phyloP scores from a whole-genome alignment of 2,888 invertebrate genomes.

The Morpho helenor region DNA sequence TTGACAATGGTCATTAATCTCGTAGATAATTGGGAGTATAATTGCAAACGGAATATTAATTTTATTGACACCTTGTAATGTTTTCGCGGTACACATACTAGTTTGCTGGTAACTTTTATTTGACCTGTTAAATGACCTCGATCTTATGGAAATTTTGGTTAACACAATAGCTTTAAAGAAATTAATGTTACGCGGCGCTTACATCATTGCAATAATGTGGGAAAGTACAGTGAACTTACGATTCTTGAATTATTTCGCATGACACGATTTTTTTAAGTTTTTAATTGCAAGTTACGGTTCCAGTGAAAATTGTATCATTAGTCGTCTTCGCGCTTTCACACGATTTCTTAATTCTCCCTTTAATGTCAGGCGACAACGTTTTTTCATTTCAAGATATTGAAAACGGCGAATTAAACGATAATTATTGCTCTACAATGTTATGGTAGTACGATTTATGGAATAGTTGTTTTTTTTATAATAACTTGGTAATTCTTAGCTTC shows the following conservation, averaged over 20 bases:
- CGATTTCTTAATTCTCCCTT: conserved; percentile 41
- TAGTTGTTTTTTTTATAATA: conserved; percentile 19
- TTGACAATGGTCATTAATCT: conserved; percentile 64
- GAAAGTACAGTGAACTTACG: conserved; percentile 46
- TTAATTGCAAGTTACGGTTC: conserved; percentile 22
- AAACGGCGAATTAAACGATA: conserved; percentile 3
- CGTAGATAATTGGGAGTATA: conserved; percentile 52
- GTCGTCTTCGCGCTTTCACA: conserved; percentile 48
- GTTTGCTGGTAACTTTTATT: conserved; percentile 3
- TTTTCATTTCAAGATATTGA: conserved; percentile 27
- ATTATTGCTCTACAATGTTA: conserved; percentile 6
- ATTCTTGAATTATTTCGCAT: conserved; percentile 18
- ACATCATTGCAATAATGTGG: conserved; percentile 47
- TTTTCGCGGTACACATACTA: conserved; percentile 11
- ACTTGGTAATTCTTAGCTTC: conserved; percentile 19
- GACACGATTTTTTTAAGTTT: conserved; percentile 24
- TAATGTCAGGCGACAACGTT: conserved; percentile 23
- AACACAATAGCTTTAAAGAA: conserved; percentile 18
- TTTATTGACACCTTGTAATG: conserved; percentile 12
- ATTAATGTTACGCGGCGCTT: conserved; percentile 44
- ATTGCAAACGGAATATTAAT: conserved; percentile 44
- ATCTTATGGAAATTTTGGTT: conserved; percentile 13
- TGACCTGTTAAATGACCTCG: conserved; percentile 2
- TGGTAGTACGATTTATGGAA: conserved; percentile 23
- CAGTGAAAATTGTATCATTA: conserved; percentile 29